Percentiles rank a stretch among this genome's conserved stretches.
phyloP scores from a whole-genome alignment of 2,113 vertebrate genomes.

The Poeciliopsis occidentalis region DNA sequence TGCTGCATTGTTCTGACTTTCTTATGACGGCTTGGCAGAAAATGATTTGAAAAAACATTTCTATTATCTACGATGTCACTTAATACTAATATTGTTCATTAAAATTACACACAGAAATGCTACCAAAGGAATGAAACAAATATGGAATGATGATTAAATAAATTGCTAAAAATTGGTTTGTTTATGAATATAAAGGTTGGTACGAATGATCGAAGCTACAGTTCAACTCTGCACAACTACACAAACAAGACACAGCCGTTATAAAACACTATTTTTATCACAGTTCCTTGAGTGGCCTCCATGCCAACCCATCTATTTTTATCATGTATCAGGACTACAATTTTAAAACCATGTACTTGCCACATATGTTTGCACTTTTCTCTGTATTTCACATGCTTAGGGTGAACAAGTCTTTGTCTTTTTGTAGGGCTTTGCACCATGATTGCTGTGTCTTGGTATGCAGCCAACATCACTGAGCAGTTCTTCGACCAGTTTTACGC shows the following conservation, averaged over 20 bases:
- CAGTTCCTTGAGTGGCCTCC: background rate
- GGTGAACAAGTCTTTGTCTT: constrained; percentile 3
- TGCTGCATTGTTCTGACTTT: too few species aligned
- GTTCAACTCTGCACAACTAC: background rate
- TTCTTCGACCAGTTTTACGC: constrained; percentile 85
- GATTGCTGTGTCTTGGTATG: constrained; percentile 89
- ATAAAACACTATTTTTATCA: background rate
- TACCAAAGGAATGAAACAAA: background rate
- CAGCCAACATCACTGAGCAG: constrained; percentile 84
- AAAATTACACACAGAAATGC: too few species aligned
- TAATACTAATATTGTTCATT: too few species aligned
- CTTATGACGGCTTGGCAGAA: too few species aligned
- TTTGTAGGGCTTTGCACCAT: constrained; percentile 83
- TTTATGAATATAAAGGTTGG: too few species aligned
- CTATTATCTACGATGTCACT: too few species aligned
- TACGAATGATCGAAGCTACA: too few species aligned
- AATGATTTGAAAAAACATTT: too few species aligned
- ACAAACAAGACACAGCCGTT: background rate
- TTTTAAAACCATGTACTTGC: background rate
- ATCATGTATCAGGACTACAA: background rate
- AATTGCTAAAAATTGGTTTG: too few species aligned
- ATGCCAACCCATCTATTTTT: background rate
- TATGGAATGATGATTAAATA: background rate
- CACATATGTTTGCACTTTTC: background rate
- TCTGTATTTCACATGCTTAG: background rate